A percentile compares a stretch with the other conserved stretches of the same genome.
Conservation (phyloP, 1,140 invertebrate species). For the Protaetia brevitarsis region DNA sequence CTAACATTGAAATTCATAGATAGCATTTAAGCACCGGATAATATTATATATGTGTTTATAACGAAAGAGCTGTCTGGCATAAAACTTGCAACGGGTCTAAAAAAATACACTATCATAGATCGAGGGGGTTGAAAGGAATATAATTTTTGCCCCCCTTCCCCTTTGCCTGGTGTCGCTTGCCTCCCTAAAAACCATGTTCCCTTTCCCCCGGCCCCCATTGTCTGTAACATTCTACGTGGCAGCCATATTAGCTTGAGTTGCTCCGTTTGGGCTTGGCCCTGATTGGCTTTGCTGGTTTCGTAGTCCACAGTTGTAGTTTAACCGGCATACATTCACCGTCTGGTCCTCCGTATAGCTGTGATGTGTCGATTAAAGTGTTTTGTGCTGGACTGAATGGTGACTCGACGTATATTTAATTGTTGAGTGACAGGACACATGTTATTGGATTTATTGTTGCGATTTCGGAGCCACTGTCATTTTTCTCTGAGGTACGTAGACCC, state of each 20-base stretch:
- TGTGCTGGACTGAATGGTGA: slow-evolving; percentile 31
- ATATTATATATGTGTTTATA: slow-evolving; percentile 17
- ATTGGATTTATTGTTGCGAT: slow-evolving; percentile 30
- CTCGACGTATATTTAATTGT: slow-evolving; percentile 27
- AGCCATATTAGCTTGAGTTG: slow-evolving; percentile 50
- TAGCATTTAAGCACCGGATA: slow-evolving; percentile 9
- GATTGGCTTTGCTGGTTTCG: slow-evolving; percentile 49
- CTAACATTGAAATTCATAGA: slow-evolving; percentile 16
- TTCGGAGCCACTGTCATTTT: slow-evolving; percentile 23
- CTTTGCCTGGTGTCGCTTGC: slow-evolving; percentile 36
- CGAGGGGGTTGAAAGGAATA: slow-evolving; percentile 22
- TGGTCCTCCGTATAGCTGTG: slow-evolving; percentile 32
- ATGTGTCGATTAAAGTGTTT: slow-evolving; percentile 37
- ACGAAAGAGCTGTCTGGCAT: background rate
- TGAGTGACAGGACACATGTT: slow-evolving; percentile 28
- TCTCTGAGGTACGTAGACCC: slow-evolving; percentile 1
- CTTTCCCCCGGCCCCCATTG: slow-evolving; percentile 47
- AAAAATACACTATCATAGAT: slow-evolving; percentile 27
- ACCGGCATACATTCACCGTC: slow-evolving; percentile 39
- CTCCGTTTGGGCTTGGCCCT: slow-evolving; percentile 47
- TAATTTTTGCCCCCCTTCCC: slow-evolving; percentile 28
- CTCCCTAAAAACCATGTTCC: slow-evolving; percentile 38
- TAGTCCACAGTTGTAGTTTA: slow-evolving; percentile 40
- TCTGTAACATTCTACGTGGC: slow-evolving; percentile 42
- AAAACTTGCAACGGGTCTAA: slow-evolving; percentile 22